Evolutionary conservation across 2,113 vertebrate species (phyloP).

Genomic region (Colinus virginianus): DNA sequence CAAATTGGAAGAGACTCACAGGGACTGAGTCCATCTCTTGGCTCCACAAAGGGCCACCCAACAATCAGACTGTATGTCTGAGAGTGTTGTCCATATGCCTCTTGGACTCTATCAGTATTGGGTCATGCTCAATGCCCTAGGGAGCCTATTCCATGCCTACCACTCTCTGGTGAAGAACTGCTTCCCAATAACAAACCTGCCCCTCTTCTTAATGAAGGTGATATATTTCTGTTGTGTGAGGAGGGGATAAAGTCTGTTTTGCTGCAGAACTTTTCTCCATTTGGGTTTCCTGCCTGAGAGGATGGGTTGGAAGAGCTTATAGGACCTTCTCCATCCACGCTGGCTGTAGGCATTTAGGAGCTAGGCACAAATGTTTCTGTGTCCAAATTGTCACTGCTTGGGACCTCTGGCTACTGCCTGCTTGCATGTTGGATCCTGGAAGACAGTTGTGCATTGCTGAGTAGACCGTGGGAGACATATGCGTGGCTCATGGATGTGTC

Average conservation of each 20-base stretch:
- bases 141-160: no score
- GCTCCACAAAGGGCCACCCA: no score
- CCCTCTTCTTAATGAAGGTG: background rate
- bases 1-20: no score
- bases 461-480: background rate
- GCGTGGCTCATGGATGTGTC: accelerated
- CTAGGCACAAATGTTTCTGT: background rate
- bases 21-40: no score
- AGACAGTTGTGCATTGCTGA: background rate
- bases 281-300: background rate
- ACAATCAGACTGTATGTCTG: no score
- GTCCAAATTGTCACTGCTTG: background rate
- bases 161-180: no score
- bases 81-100: no score
- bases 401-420: background rate
- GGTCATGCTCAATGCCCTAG: no score
- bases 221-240: background rate
- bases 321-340: background rate
- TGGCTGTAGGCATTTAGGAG: background rate
- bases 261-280: background rate
- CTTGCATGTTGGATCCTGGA: background rate
- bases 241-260: background rate
- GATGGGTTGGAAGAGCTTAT: accelerated
- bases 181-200: background rate
- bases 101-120: no score